Percentiles rank a stretch among this genome's conserved stretches.
Evolutionary conservation across 2,888 invertebrate species (phyloP).

Genomic region (Plutella xylostella): DNA sequence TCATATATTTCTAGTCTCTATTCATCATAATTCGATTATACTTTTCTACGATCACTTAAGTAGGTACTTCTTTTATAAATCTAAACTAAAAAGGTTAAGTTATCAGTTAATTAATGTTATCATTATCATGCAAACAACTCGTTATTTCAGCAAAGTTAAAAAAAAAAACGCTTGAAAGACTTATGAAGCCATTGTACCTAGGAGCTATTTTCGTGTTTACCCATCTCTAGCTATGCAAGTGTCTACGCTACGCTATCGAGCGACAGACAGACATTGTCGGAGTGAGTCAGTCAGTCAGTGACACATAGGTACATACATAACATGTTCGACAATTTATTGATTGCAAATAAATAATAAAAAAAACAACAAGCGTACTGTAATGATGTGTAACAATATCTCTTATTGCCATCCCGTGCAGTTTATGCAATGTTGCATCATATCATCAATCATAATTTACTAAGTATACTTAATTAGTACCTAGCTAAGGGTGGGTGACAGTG

Average conservation of each 20-base stretch:
- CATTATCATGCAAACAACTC: background rate
- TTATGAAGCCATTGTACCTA: background rate
- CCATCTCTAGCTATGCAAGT: too few species aligned
- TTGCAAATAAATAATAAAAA: constrained; percentile 21
- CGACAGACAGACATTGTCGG: constrained; percentile 31
- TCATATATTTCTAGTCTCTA: background rate
- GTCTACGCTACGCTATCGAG: background rate
- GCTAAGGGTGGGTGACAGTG: background rate
- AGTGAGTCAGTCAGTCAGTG: constrained; percentile 33
- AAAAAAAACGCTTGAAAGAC: background rate
- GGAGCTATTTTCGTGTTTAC: background rate
- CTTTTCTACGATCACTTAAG: background rate
- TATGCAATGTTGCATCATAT: background rate
- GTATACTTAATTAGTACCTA: background rate
- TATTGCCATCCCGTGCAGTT: background rate
- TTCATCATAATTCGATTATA: background rate
- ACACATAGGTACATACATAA: constrained; percentile 33
- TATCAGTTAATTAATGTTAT: background rate
- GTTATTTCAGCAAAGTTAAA: background rate
- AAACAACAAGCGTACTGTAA: too few species aligned
- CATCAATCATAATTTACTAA: background rate
- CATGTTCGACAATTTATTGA: too few species aligned
- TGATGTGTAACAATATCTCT: background rate
- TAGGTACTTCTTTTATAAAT: background rate
- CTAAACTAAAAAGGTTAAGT: background rate